Evolutionary conservation across 92 coral and sea anemone species (phyloP).

Genomic region (Pocillopora meandrina): DNA sequence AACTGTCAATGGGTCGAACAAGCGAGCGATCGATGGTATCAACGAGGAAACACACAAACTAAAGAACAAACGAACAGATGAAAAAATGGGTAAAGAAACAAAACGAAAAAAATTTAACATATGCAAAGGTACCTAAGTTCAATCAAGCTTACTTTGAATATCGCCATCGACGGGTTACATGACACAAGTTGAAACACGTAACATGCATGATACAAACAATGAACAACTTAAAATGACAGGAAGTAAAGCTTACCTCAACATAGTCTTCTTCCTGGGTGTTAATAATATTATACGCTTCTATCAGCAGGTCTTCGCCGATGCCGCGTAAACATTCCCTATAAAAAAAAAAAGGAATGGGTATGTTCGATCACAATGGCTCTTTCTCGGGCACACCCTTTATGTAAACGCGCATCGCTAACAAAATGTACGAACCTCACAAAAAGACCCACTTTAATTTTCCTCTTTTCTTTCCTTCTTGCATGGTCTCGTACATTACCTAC

Average conservation of each 20-base stretch:
- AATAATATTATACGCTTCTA: slow-evolving; percentile 72
- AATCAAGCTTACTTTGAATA: no score
- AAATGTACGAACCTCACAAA: no score
- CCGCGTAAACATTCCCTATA: slow-evolving; percentile 86
- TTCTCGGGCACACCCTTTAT: no score
- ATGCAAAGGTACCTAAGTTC: neutral
- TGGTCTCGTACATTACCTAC: no score
- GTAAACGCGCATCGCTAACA: no score
- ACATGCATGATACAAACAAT: neutral
- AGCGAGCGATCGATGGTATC: no score
- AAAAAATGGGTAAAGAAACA: no score
- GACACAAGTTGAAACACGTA: neutral
- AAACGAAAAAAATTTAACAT: no score
- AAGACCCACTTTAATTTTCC: no score
- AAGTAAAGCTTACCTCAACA: slow-evolving; percentile 68
- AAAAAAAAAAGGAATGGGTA: neutral
- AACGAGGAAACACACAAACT: no score
- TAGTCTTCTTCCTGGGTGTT: slow-evolving; percentile 74
- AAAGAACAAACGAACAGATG: no score
- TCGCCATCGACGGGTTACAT: neutral
- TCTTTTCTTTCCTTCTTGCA: no score
- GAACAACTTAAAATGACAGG: neutral
- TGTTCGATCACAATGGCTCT: neutral
- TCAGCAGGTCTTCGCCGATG: slow-evolving; percentile 74
- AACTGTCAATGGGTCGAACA: neutral